Percentiles rank a stretch among this genome's conserved stretches.
phyloP scores from a whole-genome alignment of 2,888 invertebrate species.

The Sphaeridia pumilis region DNA sequence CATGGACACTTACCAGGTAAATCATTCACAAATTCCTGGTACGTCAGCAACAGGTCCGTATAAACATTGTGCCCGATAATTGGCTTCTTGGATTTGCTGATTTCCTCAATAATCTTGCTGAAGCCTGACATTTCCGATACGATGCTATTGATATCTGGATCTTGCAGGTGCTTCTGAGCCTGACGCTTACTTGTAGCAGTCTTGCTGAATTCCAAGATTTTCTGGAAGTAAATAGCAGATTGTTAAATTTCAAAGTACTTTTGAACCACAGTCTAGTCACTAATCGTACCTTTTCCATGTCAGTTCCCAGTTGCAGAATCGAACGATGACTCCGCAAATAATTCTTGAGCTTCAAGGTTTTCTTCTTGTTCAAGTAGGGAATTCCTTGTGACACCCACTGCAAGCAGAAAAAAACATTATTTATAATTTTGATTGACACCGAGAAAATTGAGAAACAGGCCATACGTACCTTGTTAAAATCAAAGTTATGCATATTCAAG shows the following conservation, averaged over 20 bases:
- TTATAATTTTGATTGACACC: no score
- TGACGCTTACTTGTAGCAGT: conserved; percentile 1
- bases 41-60: conserved; percentile 56
- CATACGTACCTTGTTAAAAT: conserved; percentile 73
- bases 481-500: conserved; percentile 44
- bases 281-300: conserved; percentile 9
- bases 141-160: conserved; percentile 41
- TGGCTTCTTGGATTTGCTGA: conserved; percentile 53
- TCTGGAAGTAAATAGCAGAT: no score
- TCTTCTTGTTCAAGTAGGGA: conserved; percentile 50
- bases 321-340: conserved; percentile 39
- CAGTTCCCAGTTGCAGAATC: conserved; percentile 6
- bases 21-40: conserved; percentile 58
- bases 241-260: no score
- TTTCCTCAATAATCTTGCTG: conserved; percentile 51
- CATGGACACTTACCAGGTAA: conserved; percentile 47
- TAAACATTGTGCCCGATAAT: conserved; percentile 64
- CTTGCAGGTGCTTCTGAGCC: conserved; percentile 37
- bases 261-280: no score
- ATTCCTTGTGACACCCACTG: conserved; percentile 58
- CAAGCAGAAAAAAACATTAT: no score
- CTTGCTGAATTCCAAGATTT: not conserved
- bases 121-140: conserved; percentile 51
- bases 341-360: conserved; percentile 42
- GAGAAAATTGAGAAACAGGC: no score